These are phyloP conservation scores for Nebria brevicollis DNA, from an alignment of 2,888 invertebrate genomes.

Conservation along the genomic window DNA sequence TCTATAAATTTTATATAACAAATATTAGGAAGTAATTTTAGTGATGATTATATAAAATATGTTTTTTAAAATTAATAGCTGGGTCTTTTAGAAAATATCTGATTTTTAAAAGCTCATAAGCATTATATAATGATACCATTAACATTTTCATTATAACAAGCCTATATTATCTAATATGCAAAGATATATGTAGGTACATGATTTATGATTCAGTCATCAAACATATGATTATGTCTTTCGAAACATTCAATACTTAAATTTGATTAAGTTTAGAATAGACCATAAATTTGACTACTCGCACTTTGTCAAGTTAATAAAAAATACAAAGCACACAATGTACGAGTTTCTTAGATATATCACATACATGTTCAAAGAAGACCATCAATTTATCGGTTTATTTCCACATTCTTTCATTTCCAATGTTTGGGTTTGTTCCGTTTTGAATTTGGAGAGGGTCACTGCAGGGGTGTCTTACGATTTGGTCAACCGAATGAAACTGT, in stretches of 20 bases:
- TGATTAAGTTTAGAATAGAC: no score
- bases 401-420: slow-evolving; percentile 26
- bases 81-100: no score
- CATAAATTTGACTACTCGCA: no score
- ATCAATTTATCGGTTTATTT: slow-evolving; percentile 44
- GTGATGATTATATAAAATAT: no score
- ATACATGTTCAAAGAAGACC: not conserved
- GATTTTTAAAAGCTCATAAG: no score
- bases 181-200: not conserved
- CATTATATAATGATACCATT: not conserved
- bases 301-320: no score
- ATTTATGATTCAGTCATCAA: not conserved
- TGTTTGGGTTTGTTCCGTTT: slow-evolving; percentile 27
- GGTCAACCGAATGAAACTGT: slow-evolving; percentile 26
- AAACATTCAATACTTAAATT: not conserved
- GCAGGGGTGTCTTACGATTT: not conserved
- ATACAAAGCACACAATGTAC: not conserved
- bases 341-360: not conserved
- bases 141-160: slow-evolving; percentile 2
- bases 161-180: not conserved
- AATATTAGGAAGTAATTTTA: no score
- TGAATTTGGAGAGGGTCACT: not conserved
- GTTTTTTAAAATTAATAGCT: no score
- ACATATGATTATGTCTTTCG: slow-evolving; percentile 5
- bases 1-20: no score